Conservation (phyloP, 2,113 vertebrate genomes). For the Chionodraco myersi region DNA sequence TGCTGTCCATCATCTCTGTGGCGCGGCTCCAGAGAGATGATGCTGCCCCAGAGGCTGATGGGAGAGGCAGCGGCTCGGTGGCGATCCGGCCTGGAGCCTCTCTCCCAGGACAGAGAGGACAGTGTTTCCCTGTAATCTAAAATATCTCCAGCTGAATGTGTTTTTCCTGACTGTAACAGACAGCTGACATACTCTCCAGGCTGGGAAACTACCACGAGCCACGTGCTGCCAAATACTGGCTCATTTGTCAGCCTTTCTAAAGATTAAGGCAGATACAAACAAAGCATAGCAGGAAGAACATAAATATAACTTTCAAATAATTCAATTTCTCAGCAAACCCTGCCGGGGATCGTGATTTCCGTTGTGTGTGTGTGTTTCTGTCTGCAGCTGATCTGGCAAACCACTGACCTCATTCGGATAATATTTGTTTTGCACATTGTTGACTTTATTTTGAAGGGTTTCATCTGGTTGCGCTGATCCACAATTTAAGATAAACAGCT, state of each 20-base stretch:
- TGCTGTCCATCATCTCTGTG: constrained; percentile 32
- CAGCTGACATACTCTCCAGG: neutral
- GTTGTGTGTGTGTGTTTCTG: too few relatives aligned
- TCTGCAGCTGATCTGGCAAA: too few relatives aligned
- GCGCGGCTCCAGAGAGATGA: neutral
- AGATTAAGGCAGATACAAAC: neutral
- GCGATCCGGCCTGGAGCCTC: neutral
- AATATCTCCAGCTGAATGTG: neutral
- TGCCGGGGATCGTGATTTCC: too few relatives aligned
- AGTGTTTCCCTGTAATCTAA: neutral
- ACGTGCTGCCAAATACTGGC: neutral
- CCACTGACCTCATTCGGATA: too few relatives aligned
- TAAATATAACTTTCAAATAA: too few relatives aligned
- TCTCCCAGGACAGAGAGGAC: constrained; percentile 3
- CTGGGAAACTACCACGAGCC: neutral
- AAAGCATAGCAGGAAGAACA: too few relatives aligned
- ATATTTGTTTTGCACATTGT: too few relatives aligned
- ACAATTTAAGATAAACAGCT: too few relatives aligned
- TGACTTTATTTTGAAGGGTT: too few relatives aligned
- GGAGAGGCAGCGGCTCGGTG: neutral
- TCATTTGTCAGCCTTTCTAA: neutral
- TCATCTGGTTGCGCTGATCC: too few relatives aligned
- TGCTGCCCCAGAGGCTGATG: constrained; percentile 28
- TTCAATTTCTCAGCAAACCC: too few relatives aligned
- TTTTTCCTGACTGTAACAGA: neutral